phyloP scores from a whole-genome alignment of 2,113 vertebrate genomes.

The Amblyopsis rosae region DNA sequence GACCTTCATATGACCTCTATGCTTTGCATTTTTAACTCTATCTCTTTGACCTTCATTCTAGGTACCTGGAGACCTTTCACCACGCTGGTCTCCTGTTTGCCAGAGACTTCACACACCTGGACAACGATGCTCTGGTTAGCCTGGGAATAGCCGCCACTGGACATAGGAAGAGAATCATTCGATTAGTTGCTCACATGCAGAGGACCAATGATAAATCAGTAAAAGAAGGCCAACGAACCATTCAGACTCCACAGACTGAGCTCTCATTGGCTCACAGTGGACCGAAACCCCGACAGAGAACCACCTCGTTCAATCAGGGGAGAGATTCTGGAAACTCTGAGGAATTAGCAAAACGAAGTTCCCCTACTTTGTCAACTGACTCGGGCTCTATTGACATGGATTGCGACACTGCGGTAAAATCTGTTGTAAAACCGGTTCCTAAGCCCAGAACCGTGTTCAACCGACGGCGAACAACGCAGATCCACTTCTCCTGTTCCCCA shows the following conservation, averaged over 20 bases:
- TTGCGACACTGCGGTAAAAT: background rate
- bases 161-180: conserved; percentile 93
- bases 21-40: background rate
- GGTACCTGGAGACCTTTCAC: conserved; percentile 84
- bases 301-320: background rate
- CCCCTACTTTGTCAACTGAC: conserved; percentile 49
- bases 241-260: conserved; percentile 30
- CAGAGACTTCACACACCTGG: conserved; percentile 78
- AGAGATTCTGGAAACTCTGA: conserved; percentile 31
- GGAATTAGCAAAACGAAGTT: conserved; percentile 53
- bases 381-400: conserved; percentile 14
- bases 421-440: conserved; percentile 81
- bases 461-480: conserved; percentile 63
- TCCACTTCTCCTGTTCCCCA: conserved; percentile 22
- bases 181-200: conserved; percentile 72
- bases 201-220: conserved; percentile 31
- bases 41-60: conserved; percentile 20
- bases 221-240: conserved; percentile 30
- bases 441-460: conserved; percentile 92
- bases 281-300: conserved; percentile 40
- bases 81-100: conserved; percentile 81
- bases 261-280: conserved; percentile 56
- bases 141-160: conserved; percentile 90
- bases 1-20: no score
- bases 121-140: conserved; percentile 79